Conservation (phyloP, 2,113 vertebrate genomes). For the Solea solea region DNA sequence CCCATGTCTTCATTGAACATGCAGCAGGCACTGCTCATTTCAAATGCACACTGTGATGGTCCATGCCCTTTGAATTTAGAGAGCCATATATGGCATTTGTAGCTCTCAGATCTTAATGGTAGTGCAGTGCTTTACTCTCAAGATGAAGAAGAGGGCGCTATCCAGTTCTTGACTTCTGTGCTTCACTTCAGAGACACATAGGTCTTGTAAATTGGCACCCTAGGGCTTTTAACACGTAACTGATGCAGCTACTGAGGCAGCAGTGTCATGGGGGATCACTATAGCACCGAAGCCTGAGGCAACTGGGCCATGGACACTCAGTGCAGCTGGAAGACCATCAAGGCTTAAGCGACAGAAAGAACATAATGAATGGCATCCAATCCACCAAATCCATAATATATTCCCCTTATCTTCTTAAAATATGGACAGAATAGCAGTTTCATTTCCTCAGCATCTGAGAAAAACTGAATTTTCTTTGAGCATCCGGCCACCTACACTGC, state of each 20-base stretch:
- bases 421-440: background rate
- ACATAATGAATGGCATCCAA: constrained; percentile 4
- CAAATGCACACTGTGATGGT: constrained; percentile 47
- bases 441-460: constrained; percentile 4
- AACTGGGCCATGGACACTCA: background rate
- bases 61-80: constrained; percentile 62
- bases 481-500: background rate
- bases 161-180: constrained; percentile 47
- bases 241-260: constrained; percentile 27
- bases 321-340: constrained; percentile 24
- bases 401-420: background rate
- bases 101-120: constrained; percentile 48
- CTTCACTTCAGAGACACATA: constrained; percentile 42
- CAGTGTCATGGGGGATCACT: constrained; percentile 9
- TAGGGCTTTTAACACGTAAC: constrained; percentile 34
- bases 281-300: constrained; percentile 11
- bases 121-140: constrained; percentile 31
- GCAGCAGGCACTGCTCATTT: constrained; percentile 32
- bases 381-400: constrained; percentile 15
- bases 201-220: constrained; percentile 53
- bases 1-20: constrained; percentile 22
- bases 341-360: constrained; percentile 8
- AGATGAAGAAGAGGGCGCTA: constrained; percentile 45
- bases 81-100: constrained; percentile 49
- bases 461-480: background rate